A percentile compares a stretch with the other conserved stretches of the same genome.
phyloP scores from a whole-genome alignment of 2,113 vertebrate genomes.

The Synodontis membranacea region DNA sequence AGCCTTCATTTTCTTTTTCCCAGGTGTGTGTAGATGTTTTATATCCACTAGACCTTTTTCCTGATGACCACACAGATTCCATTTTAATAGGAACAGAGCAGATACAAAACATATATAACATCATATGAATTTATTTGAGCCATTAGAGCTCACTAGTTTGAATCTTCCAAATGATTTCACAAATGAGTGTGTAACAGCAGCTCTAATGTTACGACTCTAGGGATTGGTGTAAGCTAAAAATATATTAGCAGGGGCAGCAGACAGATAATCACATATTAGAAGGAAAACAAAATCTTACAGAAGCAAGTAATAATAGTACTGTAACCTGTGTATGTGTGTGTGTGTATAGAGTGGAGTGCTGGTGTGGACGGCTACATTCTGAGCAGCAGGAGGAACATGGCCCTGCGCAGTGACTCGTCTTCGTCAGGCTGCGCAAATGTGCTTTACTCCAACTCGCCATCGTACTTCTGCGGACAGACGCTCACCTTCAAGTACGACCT shows the following conservation, averaged over 20 bases:
- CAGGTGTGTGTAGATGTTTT: neutral
- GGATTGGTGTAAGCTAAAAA: neutral
- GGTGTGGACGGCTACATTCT: constrained; percentile 92
- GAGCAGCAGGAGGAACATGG: constrained; percentile 93
- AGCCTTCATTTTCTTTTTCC: neutral
- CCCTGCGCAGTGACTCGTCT: constrained; percentile 83
- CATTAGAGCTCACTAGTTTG: neutral
- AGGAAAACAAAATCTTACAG: neutral
- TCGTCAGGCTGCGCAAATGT: constrained; percentile 71
- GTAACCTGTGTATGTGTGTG: neutral
- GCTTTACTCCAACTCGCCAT: constrained; percentile 90
- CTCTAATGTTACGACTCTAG: neutral
- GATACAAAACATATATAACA: neutral
- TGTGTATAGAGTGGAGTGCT: constrained; percentile 80
- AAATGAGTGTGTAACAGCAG: neutral
- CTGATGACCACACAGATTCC: neutral
- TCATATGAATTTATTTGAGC: neutral
- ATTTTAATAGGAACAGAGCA: neutral
- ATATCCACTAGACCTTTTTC: neutral
- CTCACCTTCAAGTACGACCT: constrained; percentile 88
- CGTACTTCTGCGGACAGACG: constrained; percentile 91
- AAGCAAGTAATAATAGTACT: neutral
- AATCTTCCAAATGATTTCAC: too few species aligned
- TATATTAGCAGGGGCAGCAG: neutral
- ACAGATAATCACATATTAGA: neutral